Evolutionary conservation across 53 echinoderm and acorn worm species (phyloP), one percentile per base, ranked within the genome.

Genomic region (Holothuria scabra): DNA sequence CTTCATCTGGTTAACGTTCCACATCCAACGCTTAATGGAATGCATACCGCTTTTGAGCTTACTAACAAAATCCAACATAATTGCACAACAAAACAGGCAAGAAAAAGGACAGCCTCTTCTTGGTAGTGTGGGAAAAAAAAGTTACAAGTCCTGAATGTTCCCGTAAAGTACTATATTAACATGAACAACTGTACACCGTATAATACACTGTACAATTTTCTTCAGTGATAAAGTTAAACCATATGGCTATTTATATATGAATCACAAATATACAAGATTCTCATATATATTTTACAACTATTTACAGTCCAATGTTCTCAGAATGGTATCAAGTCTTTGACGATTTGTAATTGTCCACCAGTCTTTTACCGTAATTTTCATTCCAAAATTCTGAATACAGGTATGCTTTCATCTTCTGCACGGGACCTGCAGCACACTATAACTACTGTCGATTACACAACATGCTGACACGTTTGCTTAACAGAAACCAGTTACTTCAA

Each of bases 1-100:
- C 79, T 66, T 66, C 74, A 79, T 66, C 48, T 88, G 67, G 74
- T 88, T 83, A 33, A 76, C 85, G 48, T 75, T 88, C 91, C 91
- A 91, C 91, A 91, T 88, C 91, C 91, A 88, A 8, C 62, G 85
- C 74, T 91, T 91, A 69, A 91, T 83, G 65, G 91, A 88, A 82
- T 91, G 91, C 68, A 91, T 66, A 19, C 88, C 85, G 30, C 58
- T 65, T 37, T 62, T 64, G 7, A 91, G 55, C 78, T 81, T 78
- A 8, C 76, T 79, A 41, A 56, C 78, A 78, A 78, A 21, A 56
- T 78, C 78, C 78, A 78, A 52, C 78, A 78, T 78, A 56, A 78
- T 78, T 78, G 78, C 32, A 78, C 78, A 23, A 58, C 56, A 29
- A 29, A 20, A 78, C 52, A 74, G 78, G 59, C 57, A 78, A 78